phyloP scores from a whole-genome alignment of 92 coral and sea anemone genomes.

The Parazoanthus atlanticus region DNA sequence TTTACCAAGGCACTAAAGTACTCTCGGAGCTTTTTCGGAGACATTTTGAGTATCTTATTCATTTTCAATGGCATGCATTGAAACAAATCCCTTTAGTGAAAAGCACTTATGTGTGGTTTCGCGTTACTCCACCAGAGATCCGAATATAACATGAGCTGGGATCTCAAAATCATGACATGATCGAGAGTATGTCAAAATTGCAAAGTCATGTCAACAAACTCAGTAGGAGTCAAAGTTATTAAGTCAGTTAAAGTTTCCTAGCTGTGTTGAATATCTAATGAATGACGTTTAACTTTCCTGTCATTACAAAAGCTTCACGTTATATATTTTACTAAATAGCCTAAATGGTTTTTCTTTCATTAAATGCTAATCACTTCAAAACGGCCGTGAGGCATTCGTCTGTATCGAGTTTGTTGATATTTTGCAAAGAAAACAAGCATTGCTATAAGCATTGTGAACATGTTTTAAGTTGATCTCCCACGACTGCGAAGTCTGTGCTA shows the following conservation, averaged over 20 bases:
- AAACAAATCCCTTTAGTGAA: neutral
- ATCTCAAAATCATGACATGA: neutral
- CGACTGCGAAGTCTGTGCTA: slow-evolving; percentile 13
- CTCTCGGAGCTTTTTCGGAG: neutral
- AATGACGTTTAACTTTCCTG: neutral
- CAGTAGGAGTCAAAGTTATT: slow-evolving; percentile 12
- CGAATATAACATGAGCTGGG: neutral
- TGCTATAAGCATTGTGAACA: slow-evolving; percentile 22
- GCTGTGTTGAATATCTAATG: neutral
- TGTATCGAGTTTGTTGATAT: slow-evolving; percentile 32
- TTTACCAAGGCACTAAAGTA: neutral
- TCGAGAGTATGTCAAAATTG: neutral
- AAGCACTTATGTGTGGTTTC: neutral
- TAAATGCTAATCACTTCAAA: slow-evolving; percentile 20
- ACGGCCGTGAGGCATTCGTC: slow-evolving; percentile 38
- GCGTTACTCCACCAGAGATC: neutral
- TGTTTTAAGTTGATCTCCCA: slow-evolving; percentile 37
- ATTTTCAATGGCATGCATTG: neutral
- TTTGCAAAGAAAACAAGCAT: slow-evolving; percentile 10
- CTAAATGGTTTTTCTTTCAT: slow-evolving; percentile 6
- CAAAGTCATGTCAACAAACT: neutral
- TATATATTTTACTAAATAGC: slow-evolving; percentile 23
- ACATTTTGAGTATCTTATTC: neutral
- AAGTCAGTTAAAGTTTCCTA: neutral
- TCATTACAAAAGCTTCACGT: neutral